Percentiles rank a stretch among this genome's conserved stretches.
These are phyloP conservation scores for Drosophila recens DNA, from an alignment of 2,888 invertebrate species.

Conservation along the genomic window DNA sequence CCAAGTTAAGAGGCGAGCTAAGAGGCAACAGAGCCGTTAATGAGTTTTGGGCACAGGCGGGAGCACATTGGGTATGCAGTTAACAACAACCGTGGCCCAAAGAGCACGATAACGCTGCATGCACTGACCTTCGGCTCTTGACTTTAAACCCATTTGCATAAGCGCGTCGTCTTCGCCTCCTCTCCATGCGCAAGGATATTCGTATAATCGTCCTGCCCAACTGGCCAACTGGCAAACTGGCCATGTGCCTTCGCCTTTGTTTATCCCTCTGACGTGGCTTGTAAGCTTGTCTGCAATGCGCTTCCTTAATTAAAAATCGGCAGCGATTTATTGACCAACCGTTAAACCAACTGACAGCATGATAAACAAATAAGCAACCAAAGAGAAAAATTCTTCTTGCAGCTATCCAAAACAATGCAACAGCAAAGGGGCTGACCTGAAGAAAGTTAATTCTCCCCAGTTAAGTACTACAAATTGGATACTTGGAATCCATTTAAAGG, in stretches of 20 bases:
- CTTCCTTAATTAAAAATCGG: conserved; percentile 71
- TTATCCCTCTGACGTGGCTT: conserved; percentile 55
- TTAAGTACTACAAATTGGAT: not conserved
- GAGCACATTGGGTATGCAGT: conserved; percentile 52
- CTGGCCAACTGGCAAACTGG: conserved; percentile 18
- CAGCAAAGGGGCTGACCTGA: not conserved
- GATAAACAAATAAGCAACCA: conserved; percentile 46
- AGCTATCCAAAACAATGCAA: conserved; percentile 7
- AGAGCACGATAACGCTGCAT: conserved; percentile 9
- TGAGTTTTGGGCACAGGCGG: conserved; percentile 61
- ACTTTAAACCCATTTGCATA: conserved; percentile 76
- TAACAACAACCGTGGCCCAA: conserved; percentile 55
- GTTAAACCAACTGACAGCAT: conserved; percentile 65
- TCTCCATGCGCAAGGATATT: conserved; percentile 25
- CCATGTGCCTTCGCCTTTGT: conserved; percentile 31
- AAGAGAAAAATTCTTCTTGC: not conserved
- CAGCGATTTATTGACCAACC: conserved; percentile 61
- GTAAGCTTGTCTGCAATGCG: conserved; percentile 57
- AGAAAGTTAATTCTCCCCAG: not conserved
- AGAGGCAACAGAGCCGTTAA: conserved; percentile 68
- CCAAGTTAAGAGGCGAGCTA: conserved; percentile 45
- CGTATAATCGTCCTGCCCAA: conserved; percentile 9
- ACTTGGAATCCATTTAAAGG: not conserved
- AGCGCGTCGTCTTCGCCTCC: conserved; percentile 36
- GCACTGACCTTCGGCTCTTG: conserved; percentile 73